phyloP scores from a whole-genome alignment of 2,113 vertebrate species.

The Labeo catla region DNA sequence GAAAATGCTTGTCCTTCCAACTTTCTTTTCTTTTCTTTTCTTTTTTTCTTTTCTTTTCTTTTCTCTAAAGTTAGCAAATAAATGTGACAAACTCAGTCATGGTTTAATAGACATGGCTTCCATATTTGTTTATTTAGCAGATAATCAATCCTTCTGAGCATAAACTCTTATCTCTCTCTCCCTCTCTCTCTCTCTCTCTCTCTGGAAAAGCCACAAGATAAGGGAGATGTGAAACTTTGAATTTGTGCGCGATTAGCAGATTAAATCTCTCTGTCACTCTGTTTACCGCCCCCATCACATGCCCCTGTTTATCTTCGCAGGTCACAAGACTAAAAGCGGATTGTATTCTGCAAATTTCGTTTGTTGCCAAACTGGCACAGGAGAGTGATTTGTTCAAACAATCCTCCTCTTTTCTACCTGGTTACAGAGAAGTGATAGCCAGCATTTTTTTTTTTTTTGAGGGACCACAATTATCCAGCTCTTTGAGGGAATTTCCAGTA shows the following conservation, averaged over 20 bases:
- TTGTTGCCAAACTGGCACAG: conserved; percentile 56
- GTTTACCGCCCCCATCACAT: conserved; percentile 56
- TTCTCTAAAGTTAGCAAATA: conserved; percentile 36
- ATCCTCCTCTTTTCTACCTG: conserved; percentile 13
- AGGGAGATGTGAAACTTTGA: conserved; percentile 69
- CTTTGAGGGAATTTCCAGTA: not conserved
- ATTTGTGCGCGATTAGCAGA: conserved; percentile 63
- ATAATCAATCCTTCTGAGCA: conserved; percentile 72
- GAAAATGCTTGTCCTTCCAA: not conserved
- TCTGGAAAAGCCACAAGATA: conserved; percentile 63
- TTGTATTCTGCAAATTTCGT: conserved; percentile 57
- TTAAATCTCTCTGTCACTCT: conserved; percentile 67
- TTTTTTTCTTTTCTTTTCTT: not conserved
- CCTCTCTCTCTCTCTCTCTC: conserved; percentile 55
- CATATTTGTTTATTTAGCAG: conserved; percentile 76
- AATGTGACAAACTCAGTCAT: conserved; percentile 56
- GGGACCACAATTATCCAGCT: not conserved
- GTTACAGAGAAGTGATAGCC: conserved; percentile 27
- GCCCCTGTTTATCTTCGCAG: conserved; percentile 68
- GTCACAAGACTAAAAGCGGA: conserved; percentile 66
- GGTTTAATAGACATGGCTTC: conserved; percentile 69
- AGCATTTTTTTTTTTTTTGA: not conserved
- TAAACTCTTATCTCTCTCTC: conserved; percentile 70
- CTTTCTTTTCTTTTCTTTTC: not conserved
- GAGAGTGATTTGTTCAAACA: conserved; percentile 43